These are phyloP conservation scores for Phania funesta DNA, from an alignment of 2,888 invertebrate genomes.

Conservation along the genomic window DNA sequence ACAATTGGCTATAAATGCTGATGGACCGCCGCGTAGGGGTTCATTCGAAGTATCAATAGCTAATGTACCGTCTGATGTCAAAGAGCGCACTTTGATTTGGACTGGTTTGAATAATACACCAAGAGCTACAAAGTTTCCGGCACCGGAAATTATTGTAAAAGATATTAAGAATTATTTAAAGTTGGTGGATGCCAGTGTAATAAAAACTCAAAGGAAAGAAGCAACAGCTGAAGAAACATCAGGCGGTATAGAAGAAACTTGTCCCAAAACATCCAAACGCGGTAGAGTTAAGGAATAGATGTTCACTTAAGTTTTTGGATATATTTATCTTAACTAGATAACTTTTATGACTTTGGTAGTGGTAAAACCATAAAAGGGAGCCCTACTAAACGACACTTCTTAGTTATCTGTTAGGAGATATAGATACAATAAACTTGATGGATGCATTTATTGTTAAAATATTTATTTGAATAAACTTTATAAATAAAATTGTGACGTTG, in stretches of 20 bases:
- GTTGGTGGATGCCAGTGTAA: background rate
- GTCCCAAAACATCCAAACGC: constrained; percentile 30
- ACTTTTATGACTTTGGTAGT: constrained; percentile 70
- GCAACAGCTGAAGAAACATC: background rate
- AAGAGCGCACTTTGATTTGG: constrained; percentile 73
- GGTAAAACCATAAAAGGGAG: constrained; percentile 69
- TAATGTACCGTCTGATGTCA: constrained; percentile 61
- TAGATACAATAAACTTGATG: background rate
- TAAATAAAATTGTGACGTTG: too few species aligned
- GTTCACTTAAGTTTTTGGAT: background rate
- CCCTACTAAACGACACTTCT: constrained; percentile 65
- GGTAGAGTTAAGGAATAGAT: constrained; percentile 38
- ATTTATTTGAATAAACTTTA: too few species aligned
- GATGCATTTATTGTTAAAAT: too few species aligned
- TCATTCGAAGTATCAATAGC: constrained; percentile 76
- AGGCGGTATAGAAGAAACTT: background rate
- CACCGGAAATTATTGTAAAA: constrained; percentile 63
- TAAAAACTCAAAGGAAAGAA: background rate
- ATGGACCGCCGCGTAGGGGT: constrained; percentile 75
- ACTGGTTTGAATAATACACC: constrained; percentile 78
- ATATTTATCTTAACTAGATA: constrained; percentile 36
- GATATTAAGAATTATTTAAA: constrained; percentile 50
- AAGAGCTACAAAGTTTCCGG: constrained; percentile 77
- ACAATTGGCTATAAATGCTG: constrained; percentile 74
- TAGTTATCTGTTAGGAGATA: constrained; percentile 37